Base-by-base conservation (phyloP, 2,888 invertebrate species). In the Horisme vitalbata region DNA sequence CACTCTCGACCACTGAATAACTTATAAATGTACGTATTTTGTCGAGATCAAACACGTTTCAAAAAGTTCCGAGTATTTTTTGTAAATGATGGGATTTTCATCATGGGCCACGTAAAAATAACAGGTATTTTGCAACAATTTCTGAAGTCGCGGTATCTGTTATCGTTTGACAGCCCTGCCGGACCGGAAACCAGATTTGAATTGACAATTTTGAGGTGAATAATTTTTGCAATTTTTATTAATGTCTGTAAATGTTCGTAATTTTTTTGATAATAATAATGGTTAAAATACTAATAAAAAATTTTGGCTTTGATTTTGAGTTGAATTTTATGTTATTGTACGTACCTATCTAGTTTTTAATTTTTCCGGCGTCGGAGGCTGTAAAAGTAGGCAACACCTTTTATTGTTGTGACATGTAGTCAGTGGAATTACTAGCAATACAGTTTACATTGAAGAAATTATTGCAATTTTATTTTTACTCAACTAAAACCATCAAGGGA, bases 1-100 rank as follows among this genome's bases (percentile, higher is more conserved):
- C 36, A 26, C 41, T n/a, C 32, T 38, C 18, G 12, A n/a, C 20
- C 4, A 9, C 11, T 45, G 45, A 34, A 39, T 45, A 44, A 26
- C 4, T 18, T 5, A 34, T 35, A 34, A 32, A 33, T 15, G 18
- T n/a, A n/a, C n/a, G n/a, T 12, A 14, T 34, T 18, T 28, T 27
- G 20, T 4, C 32, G 37, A 45, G 39, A 39, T 45, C 45, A 45
- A 45, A 45, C 45, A 24, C 27, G 30, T 41, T 33, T 33, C 14
- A 20, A 11, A 36, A 36, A n/a, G 24, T 15, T 31, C 24, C 18
- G 24, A 32, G 28, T 36, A 26, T 36, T 24, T 27, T 34, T 34
- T 4, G 10, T 8, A 33, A 33, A 12, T 13, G 10, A 23, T 23
- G 5, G 2, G 13, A 21, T 34, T 24, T n/a, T 2, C 23, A 23